A percentile compares a stretch with the other conserved stretches of the same genome.
Conservation (phyloP, 2,797 vertebrate species). For the Menidia menidia region DNA sequence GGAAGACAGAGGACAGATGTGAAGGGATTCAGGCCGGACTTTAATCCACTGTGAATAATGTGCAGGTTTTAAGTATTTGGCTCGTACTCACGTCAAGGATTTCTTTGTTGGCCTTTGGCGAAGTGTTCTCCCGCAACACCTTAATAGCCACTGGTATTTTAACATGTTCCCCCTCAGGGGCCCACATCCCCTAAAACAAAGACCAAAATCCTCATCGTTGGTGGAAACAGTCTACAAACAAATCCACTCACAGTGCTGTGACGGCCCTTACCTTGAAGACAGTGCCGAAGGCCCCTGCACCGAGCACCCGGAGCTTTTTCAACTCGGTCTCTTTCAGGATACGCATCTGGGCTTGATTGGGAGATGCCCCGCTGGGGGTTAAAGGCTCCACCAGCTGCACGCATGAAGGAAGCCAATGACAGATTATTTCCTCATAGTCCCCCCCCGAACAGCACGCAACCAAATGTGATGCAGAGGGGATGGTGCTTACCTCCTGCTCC, state of each 20-base stretch:
- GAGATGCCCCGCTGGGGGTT: slow-evolving; percentile 93
- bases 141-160: slow-evolving; percentile 98
- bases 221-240: not conserved
- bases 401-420: not conserved
- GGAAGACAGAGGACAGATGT: not conserved
- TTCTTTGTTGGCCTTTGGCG: slow-evolving; percentile 98
- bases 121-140: slow-evolving; percentile 96
- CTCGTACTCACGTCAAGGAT: slow-evolving; percentile 92
- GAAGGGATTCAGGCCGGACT: not conserved
- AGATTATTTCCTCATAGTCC: not conserved
- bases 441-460: not conserved
- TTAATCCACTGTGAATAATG: not conserved
- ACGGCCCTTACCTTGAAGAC: slow-evolving; percentile 90
- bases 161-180: slow-evolving; percentile 93
- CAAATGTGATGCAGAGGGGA: not conserved
- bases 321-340: slow-evolving; percentile 98
- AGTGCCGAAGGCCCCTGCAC: slow-evolving; percentile 95
- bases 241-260: not conserved
- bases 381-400: slow-evolving; percentile 93
- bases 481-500: slow-evolving; percentile 88
- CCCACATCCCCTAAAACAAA: slow-evolving; percentile 90
- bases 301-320: slow-evolving; percentile 93
- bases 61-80: not conserved
- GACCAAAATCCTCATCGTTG: not conserved
- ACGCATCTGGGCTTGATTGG: slow-evolving; percentile 98